Evolutionary conservation across 2,113 vertebrate species (phyloP).

Genomic region (Odobenus rosmarus): DNA sequence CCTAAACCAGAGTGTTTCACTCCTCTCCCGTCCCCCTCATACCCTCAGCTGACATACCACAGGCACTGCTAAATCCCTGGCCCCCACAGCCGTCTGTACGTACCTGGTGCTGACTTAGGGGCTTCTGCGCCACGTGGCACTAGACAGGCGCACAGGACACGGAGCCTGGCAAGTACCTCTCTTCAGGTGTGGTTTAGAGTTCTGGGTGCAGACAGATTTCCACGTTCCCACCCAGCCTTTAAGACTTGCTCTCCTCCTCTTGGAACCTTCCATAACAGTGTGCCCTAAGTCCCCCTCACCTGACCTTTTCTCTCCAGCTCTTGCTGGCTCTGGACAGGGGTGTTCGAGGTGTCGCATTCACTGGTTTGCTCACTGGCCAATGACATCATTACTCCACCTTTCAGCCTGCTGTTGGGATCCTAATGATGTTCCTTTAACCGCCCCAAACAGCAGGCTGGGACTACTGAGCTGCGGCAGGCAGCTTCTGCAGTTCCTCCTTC

Average conservation of each 20-base stretch:
- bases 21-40: not conserved
- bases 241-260: slow-evolving; percentile 17
- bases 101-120: not conserved
- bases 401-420: slow-evolving; percentile 58
- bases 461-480: not conserved
- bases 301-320: not conserved
- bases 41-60: not conserved
- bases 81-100: not conserved
- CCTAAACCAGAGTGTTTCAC: not conserved
- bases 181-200: not conserved
- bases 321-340: not conserved
- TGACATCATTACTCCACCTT: slow-evolving; percentile 34
- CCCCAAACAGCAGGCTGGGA: not conserved
- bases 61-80: not conserved
- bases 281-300: not conserved
- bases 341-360: not conserved
- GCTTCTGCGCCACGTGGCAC: not conserved
- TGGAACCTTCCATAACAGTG: slow-evolving; percentile 39
- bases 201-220: not conserved
- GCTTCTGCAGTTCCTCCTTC: not conserved
- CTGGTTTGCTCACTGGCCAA: slow-evolving; percentile 44
- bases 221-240: not conserved
- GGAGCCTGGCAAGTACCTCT: not conserved
- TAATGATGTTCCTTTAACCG: slow-evolving; percentile 67
- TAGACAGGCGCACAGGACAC: not conserved